Base-by-base conservation (phyloP, 2,113 vertebrate genomes). In the Notechis scutatus region DNA sequence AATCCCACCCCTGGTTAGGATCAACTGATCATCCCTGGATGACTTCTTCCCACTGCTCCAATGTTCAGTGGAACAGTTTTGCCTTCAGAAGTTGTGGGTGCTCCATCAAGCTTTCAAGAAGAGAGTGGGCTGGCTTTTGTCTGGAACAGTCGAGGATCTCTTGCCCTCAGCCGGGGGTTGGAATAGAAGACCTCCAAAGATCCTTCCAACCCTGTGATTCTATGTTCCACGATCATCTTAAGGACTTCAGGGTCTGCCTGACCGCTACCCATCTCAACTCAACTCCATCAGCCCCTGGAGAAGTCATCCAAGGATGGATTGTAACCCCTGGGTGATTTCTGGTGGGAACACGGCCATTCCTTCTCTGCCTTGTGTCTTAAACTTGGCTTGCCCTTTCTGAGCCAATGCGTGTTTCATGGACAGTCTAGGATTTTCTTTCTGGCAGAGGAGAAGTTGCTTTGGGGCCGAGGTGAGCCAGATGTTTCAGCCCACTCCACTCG, bases 391-490 rank as follows among this genome's bases (percentile, higher is more conserved):
- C 23, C 34, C 55, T 90, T 88, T 89, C 34, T 85, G 90, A 94
- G 95, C 64, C 42, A 59, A 64, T 45, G 29, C 92, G 69, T 34
- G 21, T 52, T 47, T 47, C 74, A 57, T 47, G 52, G 34, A n/a
- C 11, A 88, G 14, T 12, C 69, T 24, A 54, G 26, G 92, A 88
- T 5, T 94, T 12, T 47, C 52, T 93, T 91, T 59, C 94, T 94
- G 52, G 90, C 39, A 90, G 42, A 39, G 26, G 56, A 47, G 14
- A 50, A 0, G 1, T 10, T 42, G 12, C 61, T 91, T 47, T 34
- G 18, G 10, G 34, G 39, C 57, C 20, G 47, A 55, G 7, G 12
- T 50, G 45, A 57, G 92, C 91, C 18, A 91, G 56, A 88, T 64
- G n/a, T 88, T 85, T 47, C 90, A 87, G 56, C 56, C 54, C 59